Evolutionary conservation across 2,113 vertebrate species (phyloP), one percentile per base, ranked within the genome.

Genomic region (Mastomys natalensis): DNA sequence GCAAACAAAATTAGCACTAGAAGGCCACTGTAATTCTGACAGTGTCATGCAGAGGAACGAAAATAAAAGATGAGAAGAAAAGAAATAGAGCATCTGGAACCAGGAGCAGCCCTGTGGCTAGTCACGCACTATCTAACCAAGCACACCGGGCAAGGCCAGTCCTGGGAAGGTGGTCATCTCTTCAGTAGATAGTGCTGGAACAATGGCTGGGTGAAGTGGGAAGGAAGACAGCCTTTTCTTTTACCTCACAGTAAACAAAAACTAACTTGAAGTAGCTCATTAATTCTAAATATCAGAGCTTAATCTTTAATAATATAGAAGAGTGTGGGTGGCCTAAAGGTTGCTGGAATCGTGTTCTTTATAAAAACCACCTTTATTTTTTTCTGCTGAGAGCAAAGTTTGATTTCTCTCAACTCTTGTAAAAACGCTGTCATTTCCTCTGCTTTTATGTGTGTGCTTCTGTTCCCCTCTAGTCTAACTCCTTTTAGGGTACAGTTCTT

Each of bases 371-470:
- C 16, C 45, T 94, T 82, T 86, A 64, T 55, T 96, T 48, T 95
- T 64, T 72, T 51, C 62, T 88, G 3, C 51, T 91, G 40, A 37
- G 91, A 68, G 68, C 34, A 77, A 21, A 81, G 2, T 70, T 92
- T 95, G 60, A 70, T 87, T 90, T 93, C 89, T 88, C 34, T 29
- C 7, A 90, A 92, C 64, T 88, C 40, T 70, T 80, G 86, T 92
- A 2, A 85, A 96, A 80, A 53, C 93, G 12, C 89, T 76, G 24
- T 45, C 16, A 29, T 82, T 96, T 93, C 93, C 43, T 89, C 0
- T 88, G 19, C 84, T 94, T 92, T 93, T 26, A 55, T 90, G 92
- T 90, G 34, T 91, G 13, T 89, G 55, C 72, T 90, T 93, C 37
- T 58, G 2, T 5, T 94, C 37, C 37, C 7, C 66, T 90, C 6